phyloP scores from a whole-genome alignment of 2,888 invertebrate species.

The Ophion ellenae region DNA sequence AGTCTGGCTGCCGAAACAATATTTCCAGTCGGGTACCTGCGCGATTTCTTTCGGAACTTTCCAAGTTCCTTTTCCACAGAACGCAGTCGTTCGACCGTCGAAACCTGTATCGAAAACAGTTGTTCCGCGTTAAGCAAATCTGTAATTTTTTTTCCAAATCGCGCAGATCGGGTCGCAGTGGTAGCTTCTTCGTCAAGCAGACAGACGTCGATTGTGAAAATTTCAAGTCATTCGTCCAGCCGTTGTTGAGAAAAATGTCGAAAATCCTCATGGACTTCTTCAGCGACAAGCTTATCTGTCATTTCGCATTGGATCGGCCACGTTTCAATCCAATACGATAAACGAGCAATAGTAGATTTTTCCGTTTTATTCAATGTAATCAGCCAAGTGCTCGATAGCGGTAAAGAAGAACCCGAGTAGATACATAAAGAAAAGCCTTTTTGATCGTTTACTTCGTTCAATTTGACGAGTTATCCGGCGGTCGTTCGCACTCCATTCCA shows the following conservation, averaged over 20 bases:
- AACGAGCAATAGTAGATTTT: no score
- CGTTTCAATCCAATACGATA: not conserved
- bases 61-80: no score
- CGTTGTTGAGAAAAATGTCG: not conserved
- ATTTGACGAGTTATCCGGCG: conserved; percentile 18
- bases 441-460: conserved; percentile 34
- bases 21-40: no score
- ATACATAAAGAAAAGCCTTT: conserved; percentile 15
- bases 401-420: conserved; percentile 6
- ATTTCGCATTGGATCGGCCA: no score
- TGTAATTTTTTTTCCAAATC: not conserved
- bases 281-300: no score
- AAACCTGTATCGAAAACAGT: not conserved
- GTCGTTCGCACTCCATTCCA: conserved; percentile 14
- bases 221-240: not conserved
- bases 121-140: not conserved
- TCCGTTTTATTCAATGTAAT: conserved; percentile 8
- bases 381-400: conserved; percentile 25
- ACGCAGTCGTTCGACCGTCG: no score
- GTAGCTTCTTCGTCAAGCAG: not conserved
- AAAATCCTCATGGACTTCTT: not conserved
- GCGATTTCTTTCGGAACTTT: no score
- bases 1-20: no score
- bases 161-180: not conserved
- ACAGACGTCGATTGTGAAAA: not conserved